Conservation (phyloP, 1,140 invertebrate genomes). For the Rhyacophila brunnea region DNA sequence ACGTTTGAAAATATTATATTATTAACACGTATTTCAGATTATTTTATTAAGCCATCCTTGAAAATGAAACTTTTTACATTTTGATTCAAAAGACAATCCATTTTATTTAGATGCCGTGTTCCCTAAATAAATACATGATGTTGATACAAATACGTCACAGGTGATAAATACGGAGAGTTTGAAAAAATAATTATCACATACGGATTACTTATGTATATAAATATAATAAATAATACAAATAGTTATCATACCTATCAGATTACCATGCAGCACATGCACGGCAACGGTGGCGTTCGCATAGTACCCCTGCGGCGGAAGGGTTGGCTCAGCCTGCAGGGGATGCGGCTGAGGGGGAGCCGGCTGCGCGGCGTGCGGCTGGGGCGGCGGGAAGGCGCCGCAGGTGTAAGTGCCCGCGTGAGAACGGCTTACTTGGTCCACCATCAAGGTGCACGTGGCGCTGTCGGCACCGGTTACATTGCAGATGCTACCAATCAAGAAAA, state of each 20-base stretch:
- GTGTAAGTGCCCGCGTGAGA: constrained; percentile 33
- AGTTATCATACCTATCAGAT: constrained; percentile 37
- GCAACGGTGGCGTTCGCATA: constrained; percentile 49
- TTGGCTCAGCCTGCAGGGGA: constrained; percentile 47
- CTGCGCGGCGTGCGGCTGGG: constrained; percentile 19
- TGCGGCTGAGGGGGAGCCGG: constrained; percentile 43
- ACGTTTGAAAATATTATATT: no score
- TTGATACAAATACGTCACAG: no score
- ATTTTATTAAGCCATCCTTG: no score
- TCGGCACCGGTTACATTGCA: constrained; percentile 38
- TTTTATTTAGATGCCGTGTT: no score
- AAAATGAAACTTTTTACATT: no score
- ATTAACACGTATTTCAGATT: no score
- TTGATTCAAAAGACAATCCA: no score
- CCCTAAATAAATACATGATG: no score
- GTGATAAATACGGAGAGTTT: no score
- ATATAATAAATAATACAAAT: no score
- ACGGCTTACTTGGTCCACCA: constrained; percentile 28
- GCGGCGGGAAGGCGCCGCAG: constrained; percentile 26
- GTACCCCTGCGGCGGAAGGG: constrained; percentile 52
- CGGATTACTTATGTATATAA: no score
- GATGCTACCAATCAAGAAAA: constrained; percentile 38
- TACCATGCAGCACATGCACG: constrained; percentile 58
- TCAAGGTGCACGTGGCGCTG: constrained; percentile 31
- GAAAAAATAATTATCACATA: no score